Evolutionary conservation across 2,888 invertebrate genomes (phyloP), one percentile per base, ranked within the genome.

Genomic region (Pandemis heparana): DNA sequence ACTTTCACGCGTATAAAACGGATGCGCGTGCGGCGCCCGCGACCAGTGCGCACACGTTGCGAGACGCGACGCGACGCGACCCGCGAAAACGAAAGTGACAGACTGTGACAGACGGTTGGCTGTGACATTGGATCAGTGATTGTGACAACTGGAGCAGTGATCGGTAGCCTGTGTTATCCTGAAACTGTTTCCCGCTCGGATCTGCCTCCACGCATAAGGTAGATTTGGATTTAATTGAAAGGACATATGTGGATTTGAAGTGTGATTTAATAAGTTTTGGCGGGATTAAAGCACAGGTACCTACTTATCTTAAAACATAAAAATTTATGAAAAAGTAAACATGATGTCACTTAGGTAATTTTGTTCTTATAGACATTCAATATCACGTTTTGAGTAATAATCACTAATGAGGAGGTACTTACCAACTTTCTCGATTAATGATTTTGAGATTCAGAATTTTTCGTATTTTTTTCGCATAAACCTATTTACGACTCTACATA

Each of bases 1-100:
- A 94, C 94, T 94, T 94, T 94, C 94, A 89, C 94, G 92, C 89
- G 91, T 94, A 94, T 94, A 94, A 87, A 94, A 92, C 91, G 80
- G 75, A 74, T 79, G 81, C 80, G 84, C 76, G 80, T 83, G 83
- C 85, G 85, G 87, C 90, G 86, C 91, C 81, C 90, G 90, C 92
- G 91, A 85, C 91, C 94, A 94, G 94, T 94, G 87, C 86, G 82
- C 80, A 80, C 83, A 83, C 80, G 85, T 82, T 87, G 84, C 83
- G 83, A 82, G 85, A 85, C 84, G 83, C 81, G 80, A 77, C 81
- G 64, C 73, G 76, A 75, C 79, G 78, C 78, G 76, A 64, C 64
- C 41, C 68, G 75, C 77, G 77, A 90, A 91, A 92, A 86, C 92
- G 93, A 94, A 92, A 93, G 94, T 93, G 93, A 90, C 83, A 79